Evolutionary conservation across 1,140 invertebrate genomes (phyloP).

Genomic region (Nymphalis io): DNA sequence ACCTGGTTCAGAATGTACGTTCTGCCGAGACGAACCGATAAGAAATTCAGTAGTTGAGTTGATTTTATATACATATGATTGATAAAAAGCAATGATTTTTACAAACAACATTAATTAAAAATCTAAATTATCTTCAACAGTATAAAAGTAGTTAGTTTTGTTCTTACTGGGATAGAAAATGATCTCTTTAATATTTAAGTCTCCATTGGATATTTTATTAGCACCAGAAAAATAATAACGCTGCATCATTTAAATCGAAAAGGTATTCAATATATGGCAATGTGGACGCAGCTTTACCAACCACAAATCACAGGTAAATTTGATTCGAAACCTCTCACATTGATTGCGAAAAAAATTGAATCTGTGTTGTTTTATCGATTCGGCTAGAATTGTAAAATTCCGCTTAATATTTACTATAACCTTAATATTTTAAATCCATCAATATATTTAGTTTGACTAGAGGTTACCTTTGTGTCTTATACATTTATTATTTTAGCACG

Average conservation of each 20-base stretch:
- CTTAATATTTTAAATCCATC: not conserved
- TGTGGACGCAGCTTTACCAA: slow-evolving; percentile 43
- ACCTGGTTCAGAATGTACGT: too few species aligned
- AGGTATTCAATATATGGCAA: slow-evolving; percentile 37
- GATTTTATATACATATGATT: too few species aligned
- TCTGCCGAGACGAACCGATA: too few species aligned
- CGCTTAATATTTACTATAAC: not conserved
- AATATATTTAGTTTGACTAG: too few species aligned
- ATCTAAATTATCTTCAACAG: too few species aligned
- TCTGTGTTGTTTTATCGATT: not conserved
- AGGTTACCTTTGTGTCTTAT: too few species aligned
- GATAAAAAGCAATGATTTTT: too few species aligned
- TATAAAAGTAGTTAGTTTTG: too few species aligned
- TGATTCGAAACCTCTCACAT: slow-evolving; percentile 57
- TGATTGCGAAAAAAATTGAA: slow-evolving; percentile 13
- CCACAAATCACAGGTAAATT: slow-evolving; percentile 74
- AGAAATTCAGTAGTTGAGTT: too few species aligned
- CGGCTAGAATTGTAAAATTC: not conserved
- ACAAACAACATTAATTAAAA: too few species aligned
- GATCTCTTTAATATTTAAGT: too few species aligned
- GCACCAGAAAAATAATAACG: not conserved
- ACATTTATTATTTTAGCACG: not conserved
- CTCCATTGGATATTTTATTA: not conserved
- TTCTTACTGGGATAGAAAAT: too few species aligned
- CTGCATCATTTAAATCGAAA: not conserved